Percentiles rank a stretch among this genome's conserved stretches.
phyloP scores from a whole-genome alignment of 2,888 invertebrate species.

The Zaprionus obscuricornis region DNA sequence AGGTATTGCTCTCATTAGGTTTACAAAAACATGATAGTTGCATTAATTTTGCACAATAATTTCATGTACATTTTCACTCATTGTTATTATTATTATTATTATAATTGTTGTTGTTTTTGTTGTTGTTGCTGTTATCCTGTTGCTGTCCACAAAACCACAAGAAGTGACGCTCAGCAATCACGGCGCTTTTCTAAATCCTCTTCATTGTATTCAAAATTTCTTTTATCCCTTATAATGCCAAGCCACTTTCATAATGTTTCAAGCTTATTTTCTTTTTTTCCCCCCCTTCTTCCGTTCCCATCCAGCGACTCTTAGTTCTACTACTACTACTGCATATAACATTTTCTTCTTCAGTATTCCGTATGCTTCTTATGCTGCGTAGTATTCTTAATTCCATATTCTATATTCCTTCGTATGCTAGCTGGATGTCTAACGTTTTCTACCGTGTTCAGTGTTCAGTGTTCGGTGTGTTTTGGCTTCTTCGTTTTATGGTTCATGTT shows the following conservation, averaged over 20 bases:
- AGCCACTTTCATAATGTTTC: slow-evolving; percentile 68
- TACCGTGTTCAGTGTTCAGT: no score
- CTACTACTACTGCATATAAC: no score
- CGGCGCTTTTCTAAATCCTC: slow-evolving; percentile 57
- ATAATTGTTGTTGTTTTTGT: slow-evolving; percentile 13
- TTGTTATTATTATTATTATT: slow-evolving; percentile 16
- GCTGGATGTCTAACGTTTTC: no score
- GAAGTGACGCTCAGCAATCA: slow-evolving; percentile 65
- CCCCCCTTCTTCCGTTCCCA: slow-evolving; percentile 33
- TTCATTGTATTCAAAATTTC: slow-evolving; percentile 74
- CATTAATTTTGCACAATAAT: slow-evolving; percentile 61
- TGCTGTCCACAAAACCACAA: slow-evolving; percentile 29
- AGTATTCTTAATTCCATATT: no score
- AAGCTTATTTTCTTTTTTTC: slow-evolving; percentile 53
- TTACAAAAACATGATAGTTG: slow-evolving; percentile 50
- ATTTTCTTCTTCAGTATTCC: no score
- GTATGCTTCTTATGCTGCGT: no score
- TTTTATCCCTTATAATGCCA: slow-evolving; percentile 71
- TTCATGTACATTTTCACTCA: slow-evolving; percentile 22
- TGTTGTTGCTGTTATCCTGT: slow-evolving; percentile 26
- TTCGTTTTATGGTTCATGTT: slow-evolving; percentile 75
- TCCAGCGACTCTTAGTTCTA: not conserved
- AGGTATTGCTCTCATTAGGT: not conserved
- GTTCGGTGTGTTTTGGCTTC: slow-evolving; percentile 32
- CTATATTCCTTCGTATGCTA: no score